A percentile compares a stretch with the other conserved stretches of the same genome.
phyloP scores from a whole-genome alignment of 2,797 vertebrate genomes.

The Heliangelus exortis region DNA sequence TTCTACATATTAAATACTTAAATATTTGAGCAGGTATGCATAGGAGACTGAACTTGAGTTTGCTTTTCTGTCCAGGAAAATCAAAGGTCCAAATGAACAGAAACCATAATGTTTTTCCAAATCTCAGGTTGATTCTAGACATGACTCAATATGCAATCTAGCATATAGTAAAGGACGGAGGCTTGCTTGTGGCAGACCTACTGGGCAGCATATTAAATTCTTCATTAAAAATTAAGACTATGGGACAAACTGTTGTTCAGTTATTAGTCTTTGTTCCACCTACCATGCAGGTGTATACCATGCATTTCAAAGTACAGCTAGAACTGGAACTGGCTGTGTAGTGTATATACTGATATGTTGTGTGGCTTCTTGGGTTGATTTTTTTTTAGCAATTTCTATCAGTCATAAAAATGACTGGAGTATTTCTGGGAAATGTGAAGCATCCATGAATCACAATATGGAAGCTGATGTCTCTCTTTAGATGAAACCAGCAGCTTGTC shows the following conservation, averaged over 20 bases:
- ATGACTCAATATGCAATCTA: neutral
- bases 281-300: neutral
- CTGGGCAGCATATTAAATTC: slow-evolving; percentile 12
- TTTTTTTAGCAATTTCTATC: neutral
- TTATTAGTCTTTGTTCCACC: neutral
- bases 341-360: neutral
- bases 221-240: neutral
- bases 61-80: neutral
- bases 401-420: neutral
- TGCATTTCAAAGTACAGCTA: neutral
- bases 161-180: neutral
- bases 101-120: neutral
- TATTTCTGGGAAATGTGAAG: neutral
- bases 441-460: neutral
- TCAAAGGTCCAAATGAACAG: neutral
- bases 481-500: neutral
- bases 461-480: neutral
- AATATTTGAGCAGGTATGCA: neutral
- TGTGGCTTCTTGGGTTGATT: neutral
- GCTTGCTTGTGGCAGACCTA: neutral
- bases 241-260: neutral
- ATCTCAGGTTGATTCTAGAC: neutral
- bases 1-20: neutral
- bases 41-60: neutral
- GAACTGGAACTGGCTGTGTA: neutral